These are phyloP conservation scores for Tricholauxania praeusta DNA, from an alignment of 2,888 invertebrate genomes.

Conservation along the genomic window DNA sequence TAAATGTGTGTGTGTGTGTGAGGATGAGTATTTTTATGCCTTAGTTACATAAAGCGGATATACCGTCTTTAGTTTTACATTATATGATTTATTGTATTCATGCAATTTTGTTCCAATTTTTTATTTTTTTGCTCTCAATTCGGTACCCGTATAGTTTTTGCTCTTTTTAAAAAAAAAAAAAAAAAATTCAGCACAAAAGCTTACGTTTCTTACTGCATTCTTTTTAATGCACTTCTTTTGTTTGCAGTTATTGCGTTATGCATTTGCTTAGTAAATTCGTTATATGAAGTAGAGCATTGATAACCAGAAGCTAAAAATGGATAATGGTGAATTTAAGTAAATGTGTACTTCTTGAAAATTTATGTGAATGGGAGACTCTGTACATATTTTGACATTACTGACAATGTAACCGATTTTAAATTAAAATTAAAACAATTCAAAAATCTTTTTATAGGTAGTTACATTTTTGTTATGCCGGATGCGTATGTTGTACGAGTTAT, in stretches of 20 bases:
- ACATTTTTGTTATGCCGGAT: no score
- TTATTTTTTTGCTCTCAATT: not conserved
- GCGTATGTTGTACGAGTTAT: no score
- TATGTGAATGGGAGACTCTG: no score
- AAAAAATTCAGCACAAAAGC: not conserved
- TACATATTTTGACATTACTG: no score
- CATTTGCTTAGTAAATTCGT: no score
- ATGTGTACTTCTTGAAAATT: no score
- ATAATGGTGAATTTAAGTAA: no score
- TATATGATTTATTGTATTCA: constrained; percentile 14
- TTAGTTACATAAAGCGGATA: constrained; percentile 48
- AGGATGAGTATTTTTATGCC: constrained; percentile 20
- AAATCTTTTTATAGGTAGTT: no score
- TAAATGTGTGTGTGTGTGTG: not conserved
- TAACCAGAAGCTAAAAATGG: no score
- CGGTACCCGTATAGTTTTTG: not conserved
- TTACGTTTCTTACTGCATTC: not conserved
- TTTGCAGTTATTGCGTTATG: not conserved
- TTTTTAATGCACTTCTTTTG: not conserved
- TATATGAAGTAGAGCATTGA: no score
- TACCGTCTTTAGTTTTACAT: constrained; percentile 38
- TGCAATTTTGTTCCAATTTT: not conserved
- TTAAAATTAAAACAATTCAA: no score
- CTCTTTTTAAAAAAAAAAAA: not conserved
- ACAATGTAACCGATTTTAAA: no score